These are phyloP conservation scores for Neria commutata DNA, from an alignment of 2,888 invertebrate genomes.

Conservation along the genomic window DNA sequence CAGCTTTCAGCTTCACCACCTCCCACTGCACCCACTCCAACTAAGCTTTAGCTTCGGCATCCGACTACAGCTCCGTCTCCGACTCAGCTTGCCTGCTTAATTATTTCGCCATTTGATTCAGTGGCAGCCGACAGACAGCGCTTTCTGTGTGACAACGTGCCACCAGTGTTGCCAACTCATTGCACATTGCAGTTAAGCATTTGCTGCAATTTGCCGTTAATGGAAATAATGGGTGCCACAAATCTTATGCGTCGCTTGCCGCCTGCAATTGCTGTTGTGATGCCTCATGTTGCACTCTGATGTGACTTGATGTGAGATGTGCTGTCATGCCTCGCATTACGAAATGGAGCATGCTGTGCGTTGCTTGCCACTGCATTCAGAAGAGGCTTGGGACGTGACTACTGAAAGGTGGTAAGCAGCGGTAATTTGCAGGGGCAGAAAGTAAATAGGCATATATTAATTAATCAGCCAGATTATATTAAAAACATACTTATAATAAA, in stretches of 20 bases:
- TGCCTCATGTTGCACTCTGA: neutral
- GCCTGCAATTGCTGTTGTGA: neutral
- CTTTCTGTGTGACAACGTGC: neutral
- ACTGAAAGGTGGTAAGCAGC: no score
- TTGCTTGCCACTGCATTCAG: neutral
- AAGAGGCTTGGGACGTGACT: no score
- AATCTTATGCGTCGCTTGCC: no score
- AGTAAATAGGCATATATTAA: no score
- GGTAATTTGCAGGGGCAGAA: no score
- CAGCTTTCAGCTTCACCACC: no score
- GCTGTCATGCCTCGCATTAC: neutral
- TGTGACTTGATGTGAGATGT: neutral
- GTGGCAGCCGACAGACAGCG: neutral
- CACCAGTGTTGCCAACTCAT: slow-evolving; percentile 1
- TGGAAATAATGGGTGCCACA: slow-evolving; percentile 14
- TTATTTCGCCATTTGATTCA: neutral
- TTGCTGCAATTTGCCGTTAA: slow-evolving; percentile 18
- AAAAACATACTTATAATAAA: no score
- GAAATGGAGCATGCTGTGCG: neutral
- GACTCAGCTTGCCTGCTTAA: neutral
- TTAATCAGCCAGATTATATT: no score
- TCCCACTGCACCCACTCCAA: neutral
- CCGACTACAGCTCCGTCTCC: no score
- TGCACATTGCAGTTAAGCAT: no score
- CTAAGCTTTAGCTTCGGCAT: neutral